These are phyloP conservation scores for Lordiphosa clarofinis DNA, from an alignment of 1,140 invertebrate genomes.

Conservation along the genomic window DNA sequence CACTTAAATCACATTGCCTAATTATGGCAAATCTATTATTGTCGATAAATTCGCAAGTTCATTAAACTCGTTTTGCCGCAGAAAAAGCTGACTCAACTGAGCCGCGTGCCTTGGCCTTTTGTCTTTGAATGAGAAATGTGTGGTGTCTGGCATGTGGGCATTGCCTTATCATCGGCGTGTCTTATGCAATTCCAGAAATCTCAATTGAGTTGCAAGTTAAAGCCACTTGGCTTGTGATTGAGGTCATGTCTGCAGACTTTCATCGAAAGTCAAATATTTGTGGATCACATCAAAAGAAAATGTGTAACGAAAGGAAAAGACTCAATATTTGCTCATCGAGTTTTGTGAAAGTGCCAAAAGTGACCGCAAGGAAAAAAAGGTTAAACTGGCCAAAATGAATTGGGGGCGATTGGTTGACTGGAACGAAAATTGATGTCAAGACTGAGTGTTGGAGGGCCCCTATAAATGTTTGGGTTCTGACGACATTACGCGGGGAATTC, in stretches of 20 bases:
- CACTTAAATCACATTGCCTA: constrained; percentile 49
- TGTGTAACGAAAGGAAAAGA: constrained; percentile 69
- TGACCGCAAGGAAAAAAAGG: constrained; percentile 48
- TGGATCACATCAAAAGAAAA: constrained; percentile 63
- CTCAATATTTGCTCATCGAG: constrained; percentile 63
- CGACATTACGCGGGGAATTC: background rate
- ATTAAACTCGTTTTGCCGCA: constrained; percentile 46
- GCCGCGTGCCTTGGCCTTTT: constrained; percentile 23
- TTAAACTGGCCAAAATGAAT: constrained; percentile 49
- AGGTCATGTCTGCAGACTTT: constrained; percentile 62
- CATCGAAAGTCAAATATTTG: constrained; percentile 76
- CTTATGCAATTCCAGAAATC: constrained; percentile 63
- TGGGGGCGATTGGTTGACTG: constrained; percentile 46
- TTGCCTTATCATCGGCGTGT: constrained; percentile 36
- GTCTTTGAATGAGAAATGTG: constrained; percentile 11
- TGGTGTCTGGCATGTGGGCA: constrained; percentile 44
- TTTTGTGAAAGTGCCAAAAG: constrained; percentile 62
- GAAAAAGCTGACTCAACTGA: constrained; percentile 31
- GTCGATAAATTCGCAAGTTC: constrained; percentile 70
- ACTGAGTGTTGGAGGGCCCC: background rate
- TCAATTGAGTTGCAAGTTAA: constrained; percentile 38
- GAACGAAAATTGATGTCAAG: constrained; percentile 17
- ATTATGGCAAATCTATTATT: constrained; percentile 69
- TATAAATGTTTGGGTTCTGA: background rate
- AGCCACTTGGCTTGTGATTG: constrained; percentile 48